These are phyloP conservation scores for Felis catus DNA, from an alignment of 2,113 vertebrate species.

Conservation along the genomic window DNA sequence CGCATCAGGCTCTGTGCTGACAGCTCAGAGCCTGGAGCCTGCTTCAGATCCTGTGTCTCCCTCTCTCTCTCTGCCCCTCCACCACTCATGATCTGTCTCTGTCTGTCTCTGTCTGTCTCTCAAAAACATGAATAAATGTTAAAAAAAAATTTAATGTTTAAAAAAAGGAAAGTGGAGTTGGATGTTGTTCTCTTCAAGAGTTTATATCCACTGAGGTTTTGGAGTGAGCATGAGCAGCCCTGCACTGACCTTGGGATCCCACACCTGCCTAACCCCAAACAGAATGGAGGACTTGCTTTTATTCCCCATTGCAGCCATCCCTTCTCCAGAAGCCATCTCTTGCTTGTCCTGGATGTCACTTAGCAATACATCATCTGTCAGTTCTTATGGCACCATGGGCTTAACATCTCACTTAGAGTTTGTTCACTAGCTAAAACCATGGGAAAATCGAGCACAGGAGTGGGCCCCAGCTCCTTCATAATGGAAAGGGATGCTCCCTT, in stretches of 20 bases:
- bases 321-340: background rate
- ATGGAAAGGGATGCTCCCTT: slow-evolving; percentile 21
- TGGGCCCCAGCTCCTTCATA: background rate
- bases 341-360: background rate
- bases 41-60: too few relatives aligned
- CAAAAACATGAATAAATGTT: too few relatives aligned
- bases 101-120: too few relatives aligned
- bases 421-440: background rate
- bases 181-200: background rate
- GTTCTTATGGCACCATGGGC: background rate
- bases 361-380: slow-evolving; percentile 32
- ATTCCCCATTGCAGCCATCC: background rate
- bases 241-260: too few relatives aligned
- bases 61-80: too few relatives aligned
- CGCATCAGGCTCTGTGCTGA: too few relatives aligned
- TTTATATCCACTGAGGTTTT: background rate
- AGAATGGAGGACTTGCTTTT: background rate
- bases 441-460: accelerated
- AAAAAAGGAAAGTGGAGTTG: background rate
- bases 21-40: too few relatives aligned
- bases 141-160: too few relatives aligned
- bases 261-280: background rate
- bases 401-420: background rate
- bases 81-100: too few relatives aligned
- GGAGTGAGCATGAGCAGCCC: background rate